These are phyloP conservation scores for Leptoteleia sp. DNA, from an alignment of 1,140 invertebrate species.

Conservation along the genomic window DNA sequence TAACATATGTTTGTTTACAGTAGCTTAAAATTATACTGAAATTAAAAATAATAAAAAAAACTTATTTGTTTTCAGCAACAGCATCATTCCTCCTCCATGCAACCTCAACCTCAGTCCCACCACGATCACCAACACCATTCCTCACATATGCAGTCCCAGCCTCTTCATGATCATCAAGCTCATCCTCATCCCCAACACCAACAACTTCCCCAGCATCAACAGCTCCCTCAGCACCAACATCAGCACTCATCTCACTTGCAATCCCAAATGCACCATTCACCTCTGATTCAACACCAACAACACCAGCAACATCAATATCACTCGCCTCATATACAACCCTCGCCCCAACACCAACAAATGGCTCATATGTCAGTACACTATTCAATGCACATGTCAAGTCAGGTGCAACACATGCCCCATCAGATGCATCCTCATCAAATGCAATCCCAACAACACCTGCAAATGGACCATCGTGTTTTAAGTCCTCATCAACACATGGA, in stretches of 20 bases:
- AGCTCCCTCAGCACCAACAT: slow-evolving; percentile 4
- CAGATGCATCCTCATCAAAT: slow-evolving; percentile 41
- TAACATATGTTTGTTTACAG: no score
- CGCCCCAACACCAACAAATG: slow-evolving; percentile 29
- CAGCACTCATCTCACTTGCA: slow-evolving; percentile 26
- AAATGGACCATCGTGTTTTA: slow-evolving; percentile 23
- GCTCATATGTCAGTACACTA: slow-evolving; percentile 30
- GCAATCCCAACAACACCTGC: slow-evolving; percentile 24
- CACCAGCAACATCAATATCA: slow-evolving; percentile 37
- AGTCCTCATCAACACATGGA: slow-evolving; percentile 7
- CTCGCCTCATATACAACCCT: slow-evolving; percentile 37
- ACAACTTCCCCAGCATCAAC: neutral
- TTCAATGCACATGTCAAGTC: slow-evolving; percentile 38
- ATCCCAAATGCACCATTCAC: slow-evolving; percentile 22
- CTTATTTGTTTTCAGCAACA: no score
- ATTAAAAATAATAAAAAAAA: no score
- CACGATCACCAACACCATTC: slow-evolving; percentile 34
- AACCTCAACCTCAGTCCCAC: no score
- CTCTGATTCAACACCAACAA: slow-evolving; percentile 25
- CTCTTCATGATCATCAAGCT: slow-evolving; percentile 27
- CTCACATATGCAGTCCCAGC: slow-evolving; percentile 19
- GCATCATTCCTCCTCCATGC: no score
- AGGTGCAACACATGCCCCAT: slow-evolving; percentile 22
- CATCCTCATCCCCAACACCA: neutral
- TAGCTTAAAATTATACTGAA: no score